Evolutionary conservation across 2,888 invertebrate species (phyloP).

Genomic region (Leptopterna dolabrata): DNA sequence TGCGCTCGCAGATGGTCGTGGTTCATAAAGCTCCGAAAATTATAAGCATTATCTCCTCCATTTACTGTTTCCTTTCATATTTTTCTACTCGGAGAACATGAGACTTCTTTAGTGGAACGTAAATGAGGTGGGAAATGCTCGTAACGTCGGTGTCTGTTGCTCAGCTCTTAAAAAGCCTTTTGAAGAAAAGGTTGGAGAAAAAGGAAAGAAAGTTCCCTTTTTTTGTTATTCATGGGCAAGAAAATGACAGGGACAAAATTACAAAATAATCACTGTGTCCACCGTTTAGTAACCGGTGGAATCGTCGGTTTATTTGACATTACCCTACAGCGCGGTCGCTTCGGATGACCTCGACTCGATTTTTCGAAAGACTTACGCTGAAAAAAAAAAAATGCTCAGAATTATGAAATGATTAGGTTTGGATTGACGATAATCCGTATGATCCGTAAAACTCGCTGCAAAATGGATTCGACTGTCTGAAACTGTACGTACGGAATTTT

Average conservation of each 20-base stretch:
- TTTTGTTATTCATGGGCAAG: constrained; percentile 20
- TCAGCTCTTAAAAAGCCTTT: neutral
- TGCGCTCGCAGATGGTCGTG: constrained; percentile 42
- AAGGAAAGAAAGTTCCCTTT: neutral
- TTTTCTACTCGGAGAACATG: neutral
- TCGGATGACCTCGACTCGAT: neutral
- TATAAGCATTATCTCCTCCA: constrained; percentile 37
- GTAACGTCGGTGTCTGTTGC: constrained; percentile 15
- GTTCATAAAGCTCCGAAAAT: constrained; percentile 40
- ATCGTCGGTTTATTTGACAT: neutral
- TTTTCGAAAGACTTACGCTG: too few relatives aligned
- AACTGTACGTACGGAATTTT: too few relatives aligned
- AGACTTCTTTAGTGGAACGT: constrained; percentile 32
- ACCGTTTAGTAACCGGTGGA: neutral
- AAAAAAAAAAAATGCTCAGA: too few relatives aligned
- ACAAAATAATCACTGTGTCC: neutral
- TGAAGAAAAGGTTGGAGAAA: neutral
- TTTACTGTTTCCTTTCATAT: constrained; percentile 26
- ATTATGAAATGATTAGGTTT: too few relatives aligned
- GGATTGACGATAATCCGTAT: too few relatives aligned
- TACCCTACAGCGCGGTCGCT: neutral
- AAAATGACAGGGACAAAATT: neutral
- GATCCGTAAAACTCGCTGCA: too few relatives aligned
- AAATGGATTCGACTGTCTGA: too few relatives aligned
- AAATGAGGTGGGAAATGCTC: constrained; percentile 47